Evolutionary conservation across 1,140 invertebrate genomes (phyloP), one percentile per base, ranked within the genome.

Genomic region (Rhynchophorus ferrugineus): DNA sequence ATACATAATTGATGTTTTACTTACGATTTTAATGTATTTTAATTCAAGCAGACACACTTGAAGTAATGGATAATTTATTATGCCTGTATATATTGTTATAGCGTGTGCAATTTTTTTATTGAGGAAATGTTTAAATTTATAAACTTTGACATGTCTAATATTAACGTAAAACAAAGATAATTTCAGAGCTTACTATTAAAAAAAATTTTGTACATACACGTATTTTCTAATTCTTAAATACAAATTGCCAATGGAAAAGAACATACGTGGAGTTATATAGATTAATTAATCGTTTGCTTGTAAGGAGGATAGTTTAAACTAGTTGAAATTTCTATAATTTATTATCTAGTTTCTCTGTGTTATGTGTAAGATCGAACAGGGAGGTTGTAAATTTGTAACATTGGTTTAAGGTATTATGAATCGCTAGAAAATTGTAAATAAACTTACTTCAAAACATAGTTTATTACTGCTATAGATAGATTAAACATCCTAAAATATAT

Each of bases 361-460:
- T 19, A 34, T 44, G 41, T 41, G 6, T 33, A 37, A 21, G 41
- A 11, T 37, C 20, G 44, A 9, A 38, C 42, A 29, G 49, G 20
- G 34, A 45, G 9, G n/a, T 17, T 54, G 44, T 54, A 48, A 47
- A 47, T 48, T 54, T 54, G 37, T 54, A 54, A 24, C 35, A 47
- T 52, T 37, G 24, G 9, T 54, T 54, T 54, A 37, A 44, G 17
- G 14, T 18, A 45, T 45, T 52, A 17, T 35, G 35, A 52, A 52
- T 44, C 14, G 16, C 49, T 52, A 52, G 49, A 52, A 44, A 52
- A 52, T 47, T 54, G 51, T 54, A 54, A 54, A 54, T 54, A 54
- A 29, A 19, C 44, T 46, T 24, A 54, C 51, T 38, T 54, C 47
- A 47, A 53, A 48, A 36, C 47, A 11, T 54, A 54, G 51, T 54